Base-by-base conservation (phyloP, 2,888 invertebrate species). In the Rotaria socialis region DNA sequence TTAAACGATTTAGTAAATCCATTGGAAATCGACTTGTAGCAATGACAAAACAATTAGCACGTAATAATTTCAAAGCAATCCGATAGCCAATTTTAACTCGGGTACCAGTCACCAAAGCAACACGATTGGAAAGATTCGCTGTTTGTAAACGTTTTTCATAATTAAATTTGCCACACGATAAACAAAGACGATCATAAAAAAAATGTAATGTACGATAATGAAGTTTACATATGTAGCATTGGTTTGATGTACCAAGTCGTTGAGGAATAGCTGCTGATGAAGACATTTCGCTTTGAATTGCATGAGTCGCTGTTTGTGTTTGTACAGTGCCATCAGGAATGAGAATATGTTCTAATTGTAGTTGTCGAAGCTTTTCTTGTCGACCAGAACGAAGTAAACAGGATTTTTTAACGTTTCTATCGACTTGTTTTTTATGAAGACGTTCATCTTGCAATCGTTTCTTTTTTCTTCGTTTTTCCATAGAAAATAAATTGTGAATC, bases 71-170 rank as follows among this genome's bases (percentile, higher is more conserved):
- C 8, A 74, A 27, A 74, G 50, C 47, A 52, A 85, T 52, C 47
- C 74, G 50, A 67, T 50, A 85, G 16, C 85, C 85, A 85, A 85
- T 85, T 85, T 85, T 85, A 1, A 74, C 27, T 19, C 85, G 50
- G 41, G 52, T 50, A 50, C 85, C 74, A n/a, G 85, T 85, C 6
- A 85, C 74, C 47, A 74, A 10, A 22, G 85, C 85, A n/a, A 27
- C 52, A n/a, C 27, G 8, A 74, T 55, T 74, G 4, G 50, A 19
- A 19, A 85, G 43, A 85, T 85, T 55, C 22, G 52, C 24, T 19
- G 85, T 85, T 50, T 85, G 85, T 27, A 35, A 41, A n/a, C 85
- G 67, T 50, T 85, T 85, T 16, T 67, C 24, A 35, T 50, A 85
- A 27, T 85, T 85, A 27, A 85, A 27, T 14, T 67, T 60, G 1